Evolutionary conservation across 2,888 invertebrate species (phyloP), one percentile per base, ranked within the genome.

Genomic region (Lasioglossum calceatum): DNA sequence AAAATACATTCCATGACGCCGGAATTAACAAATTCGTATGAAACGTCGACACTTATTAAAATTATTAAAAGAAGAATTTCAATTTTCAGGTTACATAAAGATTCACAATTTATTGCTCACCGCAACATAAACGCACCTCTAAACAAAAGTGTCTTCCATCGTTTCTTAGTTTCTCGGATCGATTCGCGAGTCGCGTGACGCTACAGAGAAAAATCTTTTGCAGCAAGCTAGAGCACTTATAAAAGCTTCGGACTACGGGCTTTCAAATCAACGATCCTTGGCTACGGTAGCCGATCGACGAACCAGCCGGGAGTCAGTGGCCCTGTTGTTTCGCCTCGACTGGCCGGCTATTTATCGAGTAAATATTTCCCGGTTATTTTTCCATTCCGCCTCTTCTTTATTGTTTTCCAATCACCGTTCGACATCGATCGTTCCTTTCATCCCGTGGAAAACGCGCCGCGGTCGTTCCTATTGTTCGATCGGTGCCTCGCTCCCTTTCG

Each of bases 301-400:
- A 44, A 44, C 71, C 39, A 71, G 81, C 50, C 47, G 58, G 42
- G 77, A 74, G 71, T 50, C 75, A 32, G 23, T 23, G 36, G 70
- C 12, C 71, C 73, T 27, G 74, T 82, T 81, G 77, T 77, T 76
- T 79, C 84, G 85, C 32, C 4, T 67, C 75, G 23, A 39, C 64
- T 14, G 61, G 42, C 58, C 79, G 82, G 42, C 76, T 86, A 86
- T 87, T 87, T 87, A 86, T 83, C 87, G 44, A 78, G 86, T 77
- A 87, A 87, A 87, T 86, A 87, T 87, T 80, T 83, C 83, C 70
- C 78, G 32, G 87, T 81, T 80, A 83, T 86, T 86, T 82, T 82
- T 81, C 86, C 86, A 82, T 86, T 85, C 61, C 77, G 61, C 64
- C 77, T 79, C 79, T 82, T 81, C 82, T 81, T 86, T 86, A 81